Base-by-base conservation (phyloP, 2,888 invertebrate species). In the Phyto melanocephala region DNA sequence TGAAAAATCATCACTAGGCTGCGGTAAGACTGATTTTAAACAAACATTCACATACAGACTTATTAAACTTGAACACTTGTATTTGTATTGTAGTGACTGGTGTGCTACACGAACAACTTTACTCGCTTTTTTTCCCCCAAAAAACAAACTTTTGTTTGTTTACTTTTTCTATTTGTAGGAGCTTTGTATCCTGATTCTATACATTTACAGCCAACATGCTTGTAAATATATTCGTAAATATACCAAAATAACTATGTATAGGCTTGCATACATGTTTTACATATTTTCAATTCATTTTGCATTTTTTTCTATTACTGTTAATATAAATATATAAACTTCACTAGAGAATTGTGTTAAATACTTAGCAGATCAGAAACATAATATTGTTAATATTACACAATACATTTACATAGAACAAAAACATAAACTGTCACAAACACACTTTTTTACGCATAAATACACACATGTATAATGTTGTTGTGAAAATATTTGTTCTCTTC, bases 41-140 rank as follows among this genome's bases (percentile, higher is more conserved):
- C 15, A 1, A 28, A 35, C 20, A 58, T 58, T 17, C 6, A 37
- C 35, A 71, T 40, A 60, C 22, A 74, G 42, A 54, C 54, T 56
- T 63, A 56, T 74, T 74, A 74, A 74, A 74, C 20, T 74, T 72
- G 72, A 40, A 62, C 72, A 72, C 72, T 72, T 74, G 74, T 74
- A 63, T 33, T 50, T 52, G 15, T 10, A 63, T 63, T 63, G 45
- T 63, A 10, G 8, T 28, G 62, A 28, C 7, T 62, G 8, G 24
- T 62, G 24, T 63, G n/a, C n/a, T 28, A 8, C 8, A n/a, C n/a
- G n/a, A n/a, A 45, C 45, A 63, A 45, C 62, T 63, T 63, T 42
- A 45, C 45, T 63, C 17, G 24, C 5, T 28, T 42, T 22, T 40
- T 42, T 13, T 40, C n/a, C 1, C 28, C 28, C 37, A 17, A 24